Percentiles rank a stretch among this genome's conserved stretches.
phyloP scores from a whole-genome alignment of 2,888 invertebrate genomes.

The Dynastes hyllus region DNA sequence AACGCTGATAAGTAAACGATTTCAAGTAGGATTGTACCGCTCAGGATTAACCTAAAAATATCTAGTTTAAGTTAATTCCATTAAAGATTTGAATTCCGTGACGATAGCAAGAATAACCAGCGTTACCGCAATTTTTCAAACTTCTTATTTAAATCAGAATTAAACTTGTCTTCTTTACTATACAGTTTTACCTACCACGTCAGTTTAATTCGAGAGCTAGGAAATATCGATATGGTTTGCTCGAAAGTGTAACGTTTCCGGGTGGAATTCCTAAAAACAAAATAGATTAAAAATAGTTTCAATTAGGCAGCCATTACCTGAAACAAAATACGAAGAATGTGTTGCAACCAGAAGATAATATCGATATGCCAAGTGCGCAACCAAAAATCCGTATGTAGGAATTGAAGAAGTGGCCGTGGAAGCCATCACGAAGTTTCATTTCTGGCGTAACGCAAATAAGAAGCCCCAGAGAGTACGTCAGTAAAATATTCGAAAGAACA shows the following conservation, averaged over 20 bases:
- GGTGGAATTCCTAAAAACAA: conserved; percentile 29
- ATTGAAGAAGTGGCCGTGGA: conserved; percentile 51
- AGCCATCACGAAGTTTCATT: conserved; percentile 54
- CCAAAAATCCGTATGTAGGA: conserved; percentile 28
- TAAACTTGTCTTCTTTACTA: too few species aligned
- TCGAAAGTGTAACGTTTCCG: neutral
- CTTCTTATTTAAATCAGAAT: too few species aligned
- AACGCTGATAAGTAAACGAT: conserved; percentile 53
- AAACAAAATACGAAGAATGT: conserved; percentile 52
- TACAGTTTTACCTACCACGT: conserved; percentile 29
- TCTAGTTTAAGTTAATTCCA: neutral
- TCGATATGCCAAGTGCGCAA: conserved; percentile 46
- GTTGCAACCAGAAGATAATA: conserved; percentile 54
- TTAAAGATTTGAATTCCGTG: neutral
- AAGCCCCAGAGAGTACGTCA: conserved; percentile 43
- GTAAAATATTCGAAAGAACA: conserved; percentile 52
- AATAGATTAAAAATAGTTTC: neutral
- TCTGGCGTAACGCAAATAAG: conserved; percentile 53
- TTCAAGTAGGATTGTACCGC: conserved; percentile 43
- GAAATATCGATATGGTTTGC: conserved; percentile 7
- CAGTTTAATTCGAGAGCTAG: neutral
- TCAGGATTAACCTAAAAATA: conserved; percentile 50
- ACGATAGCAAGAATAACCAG: neutral
- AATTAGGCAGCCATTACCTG: conserved; percentile 45
- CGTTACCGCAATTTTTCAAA: neutral